Base-by-base conservation (phyloP, 2,797 vertebrate species). In the Remorina albescens region DNA sequence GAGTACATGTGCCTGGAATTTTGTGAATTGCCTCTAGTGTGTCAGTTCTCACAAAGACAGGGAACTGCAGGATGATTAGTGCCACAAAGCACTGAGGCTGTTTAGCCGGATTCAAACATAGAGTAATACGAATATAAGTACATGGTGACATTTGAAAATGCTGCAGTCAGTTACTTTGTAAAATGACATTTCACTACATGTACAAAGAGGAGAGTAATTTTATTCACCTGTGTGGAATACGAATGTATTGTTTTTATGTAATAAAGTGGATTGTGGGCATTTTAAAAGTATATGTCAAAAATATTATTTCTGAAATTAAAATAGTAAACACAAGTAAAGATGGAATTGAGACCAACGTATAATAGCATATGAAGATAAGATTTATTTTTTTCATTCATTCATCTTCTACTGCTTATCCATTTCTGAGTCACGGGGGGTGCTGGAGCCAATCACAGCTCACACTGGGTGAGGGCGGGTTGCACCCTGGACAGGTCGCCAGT, bases 101-200 rank as follows among this genome's bases (percentile, higher is more conserved):
- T 85, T 89, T 82, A 67, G 44, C 12, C 53, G 23, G 19, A 78
- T 71, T 67, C 9, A 8, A 59, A 85, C 66, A 62, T 57, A 57
- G 46, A 64, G 68, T 76, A 80, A 82, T 26, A 71, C 30, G 19
- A 56, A 63, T 41, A 62, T 56, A 70, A 75, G 75, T 41, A 62
- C 34, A 32, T 25, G 59, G 51, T 90, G 89, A 89, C 91, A 91
- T 92, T 92, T 92, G 53, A 84, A 59, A 89, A 74, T 1, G 65
- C 62, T 61, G 25, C 44, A 58, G 37, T 57, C 47, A 54, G 60
- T 34, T 65, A 67, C 77, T 90, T 82, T 46, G 25, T 47, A 63
- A 26, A 42, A 42, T 85, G 81, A 82, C 82, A 86, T 87, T 85
- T 85, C 42, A 76, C 39, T 50, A 56, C 54, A 68, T 77, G 21